Evolutionary conservation across 1,140 invertebrate genomes (phyloP).

Genomic region (Trichoplusia ni): DNA sequence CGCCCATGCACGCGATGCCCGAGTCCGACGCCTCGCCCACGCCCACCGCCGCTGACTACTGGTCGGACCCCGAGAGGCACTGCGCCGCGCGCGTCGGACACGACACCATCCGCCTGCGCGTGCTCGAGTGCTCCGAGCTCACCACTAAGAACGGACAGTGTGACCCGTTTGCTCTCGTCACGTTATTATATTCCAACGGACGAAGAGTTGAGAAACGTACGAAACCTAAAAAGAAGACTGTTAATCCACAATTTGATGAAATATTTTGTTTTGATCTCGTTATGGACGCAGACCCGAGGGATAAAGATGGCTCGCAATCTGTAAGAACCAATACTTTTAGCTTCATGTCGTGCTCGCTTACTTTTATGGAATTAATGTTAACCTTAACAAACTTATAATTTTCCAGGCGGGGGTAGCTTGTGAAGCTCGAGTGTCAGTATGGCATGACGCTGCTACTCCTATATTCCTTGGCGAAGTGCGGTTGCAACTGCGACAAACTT

Average conservation of each 20-base stretch:
- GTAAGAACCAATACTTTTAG: constrained; percentile 59
- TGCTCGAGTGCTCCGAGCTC: constrained; percentile 93
- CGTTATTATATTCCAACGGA: constrained; percentile 90
- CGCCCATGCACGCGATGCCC: constrained; percentile 70
- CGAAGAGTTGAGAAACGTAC: constrained; percentile 92
- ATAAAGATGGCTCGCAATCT: constrained; percentile 81
- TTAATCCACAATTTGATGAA: constrained; percentile 94
- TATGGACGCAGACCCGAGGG: constrained; percentile 82
- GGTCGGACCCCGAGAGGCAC: constrained; percentile 77
- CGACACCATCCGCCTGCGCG: constrained; percentile 82
- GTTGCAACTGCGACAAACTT: constrained; percentile 86
- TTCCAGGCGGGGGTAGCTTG: constrained; percentile 74
- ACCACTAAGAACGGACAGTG: constrained; percentile 94
- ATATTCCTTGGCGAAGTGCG: constrained; percentile 94
- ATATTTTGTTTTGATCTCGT: constrained; percentile 92
- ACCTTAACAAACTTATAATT: neutral
- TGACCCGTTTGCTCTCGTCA: constrained; percentile 93
- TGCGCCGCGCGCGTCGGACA: constrained; percentile 70
- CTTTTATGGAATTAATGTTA: neutral
- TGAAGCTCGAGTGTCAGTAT: constrained; percentile 90
- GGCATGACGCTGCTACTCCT: constrained; percentile 88
- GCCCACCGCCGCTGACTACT: constrained; percentile 77
- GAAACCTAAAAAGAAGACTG: constrained; percentile 94
- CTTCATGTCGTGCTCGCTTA: neutral
- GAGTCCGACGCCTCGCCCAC: constrained; percentile 67